Base-by-base conservation (phyloP, 2,797 vertebrate genomes). In the Pogonophryne albipinna region DNA sequence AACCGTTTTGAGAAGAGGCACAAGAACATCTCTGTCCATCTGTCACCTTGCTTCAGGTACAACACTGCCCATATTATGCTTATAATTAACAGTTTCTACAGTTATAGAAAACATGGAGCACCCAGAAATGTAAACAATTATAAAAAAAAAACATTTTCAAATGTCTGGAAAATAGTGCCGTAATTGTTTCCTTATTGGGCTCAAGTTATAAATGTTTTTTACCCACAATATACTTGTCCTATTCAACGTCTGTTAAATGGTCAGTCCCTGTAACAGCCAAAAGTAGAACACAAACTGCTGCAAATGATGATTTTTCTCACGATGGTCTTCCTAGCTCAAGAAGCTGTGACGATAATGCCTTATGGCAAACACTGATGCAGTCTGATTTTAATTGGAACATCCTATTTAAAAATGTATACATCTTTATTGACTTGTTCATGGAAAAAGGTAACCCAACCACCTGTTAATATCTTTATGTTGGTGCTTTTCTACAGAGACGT, bases 1-100 rank as follows among this genome's bases (percentile, higher is more conserved):
- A 99, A 99, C 94, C 97, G 97, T 38, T 99, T 99, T 50, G 98
- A 99, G 93, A 99, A 99, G 88, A 96, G 97, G 59, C 98, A 99
- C 93, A 99, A 99, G 95, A 99, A 99, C 93, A 96, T 99, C 87
- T 97, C 96, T 80, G 96, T 97, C 73, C 96, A 97, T 56, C 93
- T 97, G 53, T 99, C 98, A 0, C 98, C 97, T 44, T 96, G 95
- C 83, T 98, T 98, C 93, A 96, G 97, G 97, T 98, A 90, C 0
- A 0, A 3, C 0, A 3, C 17, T 23, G 23, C 45, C 12, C 10
- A 8, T 0, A 1, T 49, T 0, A 1, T 52, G 0, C 5, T 2
- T 4, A 64, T 15, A 4, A 17, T 41, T 63, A 5, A 52, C 9
- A 17, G 1, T 46, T 71, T 4, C 0, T 52, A 3, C 5, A n/a